Conservation (phyloP, 2,797 vertebrate species). For the Argya squamiceps region DNA sequence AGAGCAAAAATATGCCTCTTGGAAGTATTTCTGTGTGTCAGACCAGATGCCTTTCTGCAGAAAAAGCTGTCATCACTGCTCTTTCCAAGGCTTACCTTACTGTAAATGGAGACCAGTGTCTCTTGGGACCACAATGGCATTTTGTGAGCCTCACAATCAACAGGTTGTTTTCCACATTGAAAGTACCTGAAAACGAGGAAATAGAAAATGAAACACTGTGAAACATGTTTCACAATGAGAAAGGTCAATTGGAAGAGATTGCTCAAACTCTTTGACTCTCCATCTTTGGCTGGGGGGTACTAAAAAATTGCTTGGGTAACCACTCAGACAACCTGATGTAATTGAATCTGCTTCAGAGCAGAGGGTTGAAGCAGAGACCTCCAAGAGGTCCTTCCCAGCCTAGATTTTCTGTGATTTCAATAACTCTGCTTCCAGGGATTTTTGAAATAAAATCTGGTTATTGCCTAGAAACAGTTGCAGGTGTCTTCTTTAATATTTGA, state of each 20-base stretch:
- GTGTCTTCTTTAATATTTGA: not conserved
- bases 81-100: not conserved
- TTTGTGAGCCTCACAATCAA: not conserved
- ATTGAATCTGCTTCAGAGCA: not conserved
- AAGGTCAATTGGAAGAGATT: not conserved
- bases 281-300: not conserved
- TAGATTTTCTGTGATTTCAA: not conserved
- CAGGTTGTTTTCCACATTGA: not conserved
- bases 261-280: not conserved
- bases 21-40: not conserved
- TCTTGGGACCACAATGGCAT: not conserved
- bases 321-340: not conserved
- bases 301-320: not conserved
- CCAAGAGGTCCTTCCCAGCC: not conserved
- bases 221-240: not conserved
- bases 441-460: not conserved
- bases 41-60: not conserved
- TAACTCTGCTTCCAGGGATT: not conserved
- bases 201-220: not conserved
- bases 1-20: not conserved
- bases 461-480: not conserved
- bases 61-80: not conserved
- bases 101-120: rapidly evolving
- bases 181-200: not conserved
- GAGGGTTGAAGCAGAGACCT: not conserved